These are phyloP conservation scores for Paracanthobrama guichenoti DNA, from an alignment of 2,113 vertebrate genomes.

Conservation along the genomic window DNA sequence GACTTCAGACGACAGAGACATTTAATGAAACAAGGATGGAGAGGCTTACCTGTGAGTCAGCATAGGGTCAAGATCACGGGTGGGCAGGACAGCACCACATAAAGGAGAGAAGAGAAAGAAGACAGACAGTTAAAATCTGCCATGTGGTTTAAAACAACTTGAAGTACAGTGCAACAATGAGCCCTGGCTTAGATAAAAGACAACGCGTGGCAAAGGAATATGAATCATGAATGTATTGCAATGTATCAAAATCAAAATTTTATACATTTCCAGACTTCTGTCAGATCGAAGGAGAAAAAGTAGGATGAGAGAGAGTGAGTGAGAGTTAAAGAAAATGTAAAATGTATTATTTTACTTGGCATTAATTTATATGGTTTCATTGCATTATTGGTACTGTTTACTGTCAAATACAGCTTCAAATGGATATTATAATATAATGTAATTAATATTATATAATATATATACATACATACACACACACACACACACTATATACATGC, in stretches of 20 bases:
- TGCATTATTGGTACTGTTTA: too few species aligned
- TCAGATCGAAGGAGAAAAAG: not conserved
- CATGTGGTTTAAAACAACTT: not conserved
- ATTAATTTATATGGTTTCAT: too few species aligned
- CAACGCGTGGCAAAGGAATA: not conserved
- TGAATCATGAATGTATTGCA: not conserved
- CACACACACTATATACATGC: too few species aligned
- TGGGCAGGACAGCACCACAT: constrained; percentile 21
- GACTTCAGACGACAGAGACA: constrained; percentile 7
- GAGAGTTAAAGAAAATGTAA: not conserved
- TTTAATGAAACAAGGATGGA: constrained; percentile 6
- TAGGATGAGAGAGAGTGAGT: not conserved
- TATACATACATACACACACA: too few species aligned
- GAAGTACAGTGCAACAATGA: not conserved
- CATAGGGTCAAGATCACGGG: constrained; percentile 16
- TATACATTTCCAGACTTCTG: not conserved
- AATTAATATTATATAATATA: too few species aligned
- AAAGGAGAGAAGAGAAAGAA: constrained; percentile 28
- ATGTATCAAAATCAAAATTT: too few species aligned
- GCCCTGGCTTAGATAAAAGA: not conserved
- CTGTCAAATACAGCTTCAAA: too few species aligned
- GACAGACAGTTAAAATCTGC: not conserved
- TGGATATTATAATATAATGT: too few species aligned
- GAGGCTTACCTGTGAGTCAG: constrained; percentile 46
- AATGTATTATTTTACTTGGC: too few species aligned